phyloP scores from a whole-genome alignment of 2,113 vertebrate species.

The Cephalopholis sonnerati region DNA sequence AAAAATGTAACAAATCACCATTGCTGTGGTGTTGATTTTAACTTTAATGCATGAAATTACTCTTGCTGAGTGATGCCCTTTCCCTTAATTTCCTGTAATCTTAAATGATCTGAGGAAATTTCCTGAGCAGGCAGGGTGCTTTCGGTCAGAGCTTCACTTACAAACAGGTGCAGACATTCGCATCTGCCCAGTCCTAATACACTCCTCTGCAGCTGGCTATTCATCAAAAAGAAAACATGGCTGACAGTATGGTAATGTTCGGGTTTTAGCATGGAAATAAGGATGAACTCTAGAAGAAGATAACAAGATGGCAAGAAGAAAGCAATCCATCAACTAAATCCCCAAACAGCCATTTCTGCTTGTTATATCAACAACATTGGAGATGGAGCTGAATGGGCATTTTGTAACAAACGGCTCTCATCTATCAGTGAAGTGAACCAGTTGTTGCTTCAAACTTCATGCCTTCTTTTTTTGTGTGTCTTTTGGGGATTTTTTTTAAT shows the following conservation, averaged over 20 bases:
- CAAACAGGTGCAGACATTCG: constrained; percentile 11
- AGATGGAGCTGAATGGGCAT: constrained; percentile 31
- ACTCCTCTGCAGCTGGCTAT: constrained; percentile 22
- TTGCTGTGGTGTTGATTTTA: neutral
- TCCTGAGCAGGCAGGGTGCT: neutral
- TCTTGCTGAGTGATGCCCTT: neutral
- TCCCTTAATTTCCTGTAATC: neutral
- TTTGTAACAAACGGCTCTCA: constrained; percentile 24
- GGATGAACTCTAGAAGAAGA: constrained; percentile 49
- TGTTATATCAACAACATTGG: constrained; percentile 35
- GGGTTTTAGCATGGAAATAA: constrained; percentile 55
- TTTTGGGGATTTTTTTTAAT: neutral
- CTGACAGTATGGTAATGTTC: constrained; percentile 57
- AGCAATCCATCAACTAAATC: constrained; percentile 65
- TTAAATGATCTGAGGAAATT: neutral
- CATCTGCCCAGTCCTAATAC: constrained; percentile 10
- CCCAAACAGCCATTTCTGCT: constrained; percentile 57
- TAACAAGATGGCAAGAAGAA: constrained; percentile 58
- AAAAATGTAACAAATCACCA: neutral
- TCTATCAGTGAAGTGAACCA: constrained; percentile 9
- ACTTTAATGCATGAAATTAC: neutral
- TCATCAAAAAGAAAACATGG: constrained; percentile 36
- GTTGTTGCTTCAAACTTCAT: constrained; percentile 3
- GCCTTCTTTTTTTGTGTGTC: neutral
- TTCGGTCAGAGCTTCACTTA: neutral